Conservation (phyloP, 2,888 invertebrate species). For the Meteorus cinctellus region DNA sequence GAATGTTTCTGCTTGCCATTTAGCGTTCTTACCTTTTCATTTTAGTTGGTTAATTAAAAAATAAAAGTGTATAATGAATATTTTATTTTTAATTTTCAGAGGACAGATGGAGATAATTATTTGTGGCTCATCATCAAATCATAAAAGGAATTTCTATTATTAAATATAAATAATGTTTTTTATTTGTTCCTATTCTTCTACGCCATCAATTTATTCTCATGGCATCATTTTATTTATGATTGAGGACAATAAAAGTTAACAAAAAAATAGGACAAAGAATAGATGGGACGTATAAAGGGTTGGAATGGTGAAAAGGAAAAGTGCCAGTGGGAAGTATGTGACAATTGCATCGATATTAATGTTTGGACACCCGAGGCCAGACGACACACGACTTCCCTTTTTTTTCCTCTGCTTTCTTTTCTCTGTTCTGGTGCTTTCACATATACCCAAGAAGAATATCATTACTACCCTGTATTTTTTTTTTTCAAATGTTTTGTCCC, state of each 20-base stretch:
- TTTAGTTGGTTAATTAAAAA: too few species aligned
- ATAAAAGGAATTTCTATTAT: too few species aligned
- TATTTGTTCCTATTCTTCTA: too few species aligned
- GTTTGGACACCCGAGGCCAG: slow-evolving; percentile 69
- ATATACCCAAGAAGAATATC: slow-evolving; percentile 67
- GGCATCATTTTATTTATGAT: slow-evolving; percentile 8
- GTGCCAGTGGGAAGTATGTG: slow-evolving; percentile 4
- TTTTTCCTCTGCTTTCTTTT: slow-evolving; percentile 57
- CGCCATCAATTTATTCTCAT: not conserved
- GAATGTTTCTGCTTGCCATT: too few species aligned
- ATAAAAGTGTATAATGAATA: too few species aligned
- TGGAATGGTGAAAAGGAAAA: slow-evolving; percentile 27
- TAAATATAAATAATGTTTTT: too few species aligned
- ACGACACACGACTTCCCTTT: slow-evolving; percentile 54
- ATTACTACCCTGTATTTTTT: slow-evolving; percentile 59
- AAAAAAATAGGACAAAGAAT: slow-evolving; percentile 7
- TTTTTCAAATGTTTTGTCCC: slow-evolving; percentile 16
- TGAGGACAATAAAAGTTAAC: slow-evolving; percentile 7
- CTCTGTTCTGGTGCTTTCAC: slow-evolving; percentile 64
- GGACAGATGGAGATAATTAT: too few species aligned
- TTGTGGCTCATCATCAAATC: too few species aligned
- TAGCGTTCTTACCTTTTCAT: too few species aligned
- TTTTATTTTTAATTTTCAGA: too few species aligned
- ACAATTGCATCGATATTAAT: slow-evolving; percentile 64
- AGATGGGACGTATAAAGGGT: slow-evolving; percentile 1